A percentile compares a stretch with the other conserved stretches of the same genome.
Conservation (phyloP, 2,113 vertebrate genomes). For the Clinocottus analis region DNA sequence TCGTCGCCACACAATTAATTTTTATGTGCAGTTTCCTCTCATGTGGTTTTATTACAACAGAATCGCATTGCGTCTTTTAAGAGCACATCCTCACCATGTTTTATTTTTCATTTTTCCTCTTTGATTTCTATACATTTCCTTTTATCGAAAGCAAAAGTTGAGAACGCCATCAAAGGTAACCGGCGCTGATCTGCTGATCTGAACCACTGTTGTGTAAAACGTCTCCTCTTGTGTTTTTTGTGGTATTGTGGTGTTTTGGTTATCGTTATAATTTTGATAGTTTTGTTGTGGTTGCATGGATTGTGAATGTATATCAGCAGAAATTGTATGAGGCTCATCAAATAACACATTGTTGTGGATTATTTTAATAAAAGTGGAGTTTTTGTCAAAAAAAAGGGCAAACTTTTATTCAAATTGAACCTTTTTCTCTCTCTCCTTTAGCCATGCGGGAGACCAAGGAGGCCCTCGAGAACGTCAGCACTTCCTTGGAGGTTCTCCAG, state of each 20-base stretch:
- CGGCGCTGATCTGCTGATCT: slow-evolving; percentile 19
- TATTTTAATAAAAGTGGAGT: background rate
- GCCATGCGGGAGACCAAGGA: slow-evolving; percentile 90
- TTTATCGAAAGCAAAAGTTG: slow-evolving; percentile 87
- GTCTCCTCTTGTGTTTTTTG: slow-evolving; percentile 34
- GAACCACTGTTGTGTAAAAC: slow-evolving; percentile 10
- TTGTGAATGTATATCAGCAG: background rate
- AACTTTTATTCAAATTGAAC: background rate
- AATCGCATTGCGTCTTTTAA: background rate
- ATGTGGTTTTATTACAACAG: slow-evolving; percentile 1
- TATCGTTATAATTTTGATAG: background rate
- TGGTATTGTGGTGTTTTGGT: slow-evolving; percentile 37
- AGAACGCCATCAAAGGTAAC: slow-evolving; percentile 90
- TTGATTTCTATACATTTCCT: slow-evolving; percentile 62
- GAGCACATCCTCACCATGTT: background rate
- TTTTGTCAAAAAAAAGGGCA: background rate
- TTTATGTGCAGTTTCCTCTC: slow-evolving; percentile 6
- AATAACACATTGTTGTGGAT: background rate
- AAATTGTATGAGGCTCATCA: background rate
- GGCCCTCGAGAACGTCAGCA: slow-evolving; percentile 86
- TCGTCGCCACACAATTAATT: background rate
- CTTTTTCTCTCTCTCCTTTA: slow-evolving; percentile 54
- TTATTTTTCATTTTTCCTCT: slow-evolving; percentile 11
- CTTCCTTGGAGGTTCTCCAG: slow-evolving; percentile 85
- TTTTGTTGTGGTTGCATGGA: slow-evolving; percentile 6